Percentiles rank a stretch among this genome's conserved stretches.
Evolutionary conservation across 2,113 vertebrate species (phyloP).

Genomic region (zebrafish (Danio rerio)): DNA sequence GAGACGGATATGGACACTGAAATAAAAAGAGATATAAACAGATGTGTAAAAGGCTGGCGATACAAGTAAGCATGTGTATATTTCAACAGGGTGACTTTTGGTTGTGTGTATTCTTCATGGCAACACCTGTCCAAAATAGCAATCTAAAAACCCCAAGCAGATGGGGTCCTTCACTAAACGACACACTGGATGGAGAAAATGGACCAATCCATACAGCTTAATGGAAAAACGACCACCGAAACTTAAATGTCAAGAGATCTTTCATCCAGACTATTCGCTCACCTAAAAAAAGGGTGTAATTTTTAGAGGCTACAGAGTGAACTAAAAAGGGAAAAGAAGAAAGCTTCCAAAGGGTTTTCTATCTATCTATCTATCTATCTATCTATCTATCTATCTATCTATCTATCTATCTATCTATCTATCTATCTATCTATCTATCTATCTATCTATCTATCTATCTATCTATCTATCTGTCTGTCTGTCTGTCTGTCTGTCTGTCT

Average conservation of each 20-base stretch:
- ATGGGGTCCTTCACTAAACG: constrained; percentile 11
- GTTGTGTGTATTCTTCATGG: constrained; percentile 20
- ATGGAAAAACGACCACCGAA: constrained; percentile 8
- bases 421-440: no score
- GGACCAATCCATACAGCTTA: constrained; percentile 7
- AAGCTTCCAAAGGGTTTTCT: background rate
- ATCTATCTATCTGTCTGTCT: no score
- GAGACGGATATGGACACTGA: background rate
- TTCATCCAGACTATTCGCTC: background rate
- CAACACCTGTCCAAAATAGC: constrained; percentile 29
- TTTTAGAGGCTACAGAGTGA: background rate
- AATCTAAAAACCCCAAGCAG: constrained; percentile 13
- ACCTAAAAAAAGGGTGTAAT: background rate
- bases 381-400: no score
- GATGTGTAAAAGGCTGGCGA: background rate
- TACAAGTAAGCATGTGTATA: background rate
- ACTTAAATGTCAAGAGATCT: constrained; percentile 12
- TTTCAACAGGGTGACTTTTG: background rate
- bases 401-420: no score
- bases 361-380: no score
- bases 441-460: no score
- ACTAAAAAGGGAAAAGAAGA: background rate
- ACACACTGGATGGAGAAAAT: constrained; percentile 7
- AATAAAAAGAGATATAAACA: background rate
- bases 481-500: no score